A percentile compares a stretch with the other conserved stretches of the same genome.
phyloP scores from a whole-genome alignment of 1,140 invertebrate species.

The Neocloeon triangulifer region DNA sequence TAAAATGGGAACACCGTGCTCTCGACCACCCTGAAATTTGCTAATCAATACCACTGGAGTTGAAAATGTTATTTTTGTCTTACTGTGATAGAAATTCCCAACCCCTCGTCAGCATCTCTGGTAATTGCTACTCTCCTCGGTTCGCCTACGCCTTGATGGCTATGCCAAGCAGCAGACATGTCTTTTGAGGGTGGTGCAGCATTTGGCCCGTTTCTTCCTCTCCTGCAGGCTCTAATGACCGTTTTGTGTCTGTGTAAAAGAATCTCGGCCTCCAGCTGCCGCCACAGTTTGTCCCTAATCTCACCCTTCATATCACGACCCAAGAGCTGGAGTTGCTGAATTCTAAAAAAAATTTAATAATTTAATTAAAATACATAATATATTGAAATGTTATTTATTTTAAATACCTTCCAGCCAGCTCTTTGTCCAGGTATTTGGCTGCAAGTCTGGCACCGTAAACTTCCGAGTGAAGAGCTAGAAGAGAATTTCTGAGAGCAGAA shows the following conservation, averaged over 20 bases:
- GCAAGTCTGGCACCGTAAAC: constrained; percentile 61
- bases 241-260: constrained; percentile 66
- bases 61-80: constrained; percentile 12
- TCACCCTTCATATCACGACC: constrained; percentile 50
- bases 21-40: constrained; percentile 40
- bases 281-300: constrained; percentile 54
- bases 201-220: constrained; percentile 17
- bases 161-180: constrained; percentile 9
- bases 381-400: neutral
- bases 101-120: constrained; percentile 42
- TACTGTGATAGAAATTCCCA: constrained; percentile 64
- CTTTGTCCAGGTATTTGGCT: constrained; percentile 69
- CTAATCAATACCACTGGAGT: neutral
- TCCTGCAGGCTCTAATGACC: constrained; percentile 26
- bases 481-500: constrained; percentile 36
- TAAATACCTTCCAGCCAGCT: constrained; percentile 44
- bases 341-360: constrained; percentile 28
- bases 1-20: constrained; percentile 68
- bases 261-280: constrained; percentile 68
- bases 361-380: too few relatives aligned
- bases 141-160: constrained; percentile 18
- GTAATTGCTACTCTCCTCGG: constrained; percentile 31
- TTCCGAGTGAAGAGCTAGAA: constrained; percentile 52
- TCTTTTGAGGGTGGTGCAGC: constrained; percentile 9
- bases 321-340: constrained; percentile 69